phyloP scores from a whole-genome alignment of 2,888 invertebrate species.

The Hyalella azteca region DNA sequence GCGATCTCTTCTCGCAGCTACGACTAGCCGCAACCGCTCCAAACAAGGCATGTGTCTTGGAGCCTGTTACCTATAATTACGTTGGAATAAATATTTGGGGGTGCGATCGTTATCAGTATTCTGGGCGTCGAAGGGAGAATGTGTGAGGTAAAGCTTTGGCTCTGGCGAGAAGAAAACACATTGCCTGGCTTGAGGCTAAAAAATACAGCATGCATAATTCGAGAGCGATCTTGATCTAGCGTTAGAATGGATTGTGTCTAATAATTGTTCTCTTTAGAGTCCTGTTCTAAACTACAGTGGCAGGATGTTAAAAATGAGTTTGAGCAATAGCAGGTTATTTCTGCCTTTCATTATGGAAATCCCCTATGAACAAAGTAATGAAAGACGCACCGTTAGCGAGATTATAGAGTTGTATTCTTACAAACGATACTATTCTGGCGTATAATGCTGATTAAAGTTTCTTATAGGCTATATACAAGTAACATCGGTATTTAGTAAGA shows the following conservation, averaged over 20 bases:
- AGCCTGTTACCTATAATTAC: constrained; percentile 38
- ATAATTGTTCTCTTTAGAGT: not conserved
- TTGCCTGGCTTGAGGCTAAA: not conserved
- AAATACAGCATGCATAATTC: not conserved
- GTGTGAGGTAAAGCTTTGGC: constrained; percentile 9
- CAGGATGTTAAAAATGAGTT: not conserved
- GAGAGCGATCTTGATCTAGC: not conserved
- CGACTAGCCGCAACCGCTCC: constrained; percentile 14
- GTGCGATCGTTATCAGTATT: constrained; percentile 37
- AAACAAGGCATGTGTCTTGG: constrained; percentile 37
- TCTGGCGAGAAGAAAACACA: constrained; percentile 12
- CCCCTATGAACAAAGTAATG: constrained; percentile 4
- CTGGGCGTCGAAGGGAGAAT: constrained; percentile 1
- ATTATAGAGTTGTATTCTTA: not conserved
- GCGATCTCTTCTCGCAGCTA: not conserved
- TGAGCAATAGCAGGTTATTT: not conserved
- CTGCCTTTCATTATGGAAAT: constrained; percentile 7
- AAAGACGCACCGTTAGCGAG: constrained; percentile 9
- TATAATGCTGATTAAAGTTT: too few species aligned
- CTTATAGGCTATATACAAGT: too few species aligned
- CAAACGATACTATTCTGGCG: too few species aligned
- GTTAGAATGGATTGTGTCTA: not conserved
- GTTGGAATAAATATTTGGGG: constrained; percentile 36
- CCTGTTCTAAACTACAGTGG: not conserved
- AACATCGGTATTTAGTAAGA: too few species aligned